A percentile compares a stretch with the other conserved stretches of the same genome.
Conservation (phyloP, 2,888 invertebrate genomes). For the Heliothis peltigera region DNA sequence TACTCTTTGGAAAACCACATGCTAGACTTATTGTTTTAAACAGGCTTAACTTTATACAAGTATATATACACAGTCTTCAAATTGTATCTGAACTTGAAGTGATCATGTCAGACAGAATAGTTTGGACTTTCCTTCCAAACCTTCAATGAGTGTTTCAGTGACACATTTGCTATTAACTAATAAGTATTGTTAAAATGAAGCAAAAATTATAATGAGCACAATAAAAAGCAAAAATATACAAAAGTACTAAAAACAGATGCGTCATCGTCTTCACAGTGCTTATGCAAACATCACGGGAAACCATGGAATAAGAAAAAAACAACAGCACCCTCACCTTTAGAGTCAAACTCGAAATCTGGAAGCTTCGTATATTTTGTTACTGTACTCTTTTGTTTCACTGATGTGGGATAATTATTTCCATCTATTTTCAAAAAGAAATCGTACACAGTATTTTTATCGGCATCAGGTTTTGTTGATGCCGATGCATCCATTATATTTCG, state of each 20-base stretch:
- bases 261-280: slow-evolving; percentile 26
- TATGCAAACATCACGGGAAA: slow-evolving; percentile 12
- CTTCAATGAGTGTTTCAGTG: not conserved
- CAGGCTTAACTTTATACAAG: not conserved
- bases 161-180: not conserved
- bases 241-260: slow-evolving; percentile 11
- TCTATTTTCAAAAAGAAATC: slow-evolving; percentile 73
- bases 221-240: not conserved
- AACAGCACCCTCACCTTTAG: slow-evolving; percentile 71
- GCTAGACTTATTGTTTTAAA: too few relatives aligned
- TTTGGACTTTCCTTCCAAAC: not conserved
- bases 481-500: slow-evolving; percentile 81
- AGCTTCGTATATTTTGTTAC: slow-evolving; percentile 83
- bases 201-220: not conserved
- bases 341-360: slow-evolving; percentile 77
- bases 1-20: too few relatives aligned
- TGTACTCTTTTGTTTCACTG: slow-evolving; percentile 72
- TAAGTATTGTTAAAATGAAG: not conserved
- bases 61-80: not conserved
- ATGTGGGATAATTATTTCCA: slow-evolving; percentile 66
- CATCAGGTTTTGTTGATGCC: slow-evolving; percentile 74
- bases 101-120: slow-evolving; percentile 1
- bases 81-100: not conserved
- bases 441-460: slow-evolving; percentile 71
- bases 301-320: slow-evolving; percentile 18